phyloP scores from a whole-genome alignment of 2,888 invertebrate species.

The Leucania comma region DNA sequence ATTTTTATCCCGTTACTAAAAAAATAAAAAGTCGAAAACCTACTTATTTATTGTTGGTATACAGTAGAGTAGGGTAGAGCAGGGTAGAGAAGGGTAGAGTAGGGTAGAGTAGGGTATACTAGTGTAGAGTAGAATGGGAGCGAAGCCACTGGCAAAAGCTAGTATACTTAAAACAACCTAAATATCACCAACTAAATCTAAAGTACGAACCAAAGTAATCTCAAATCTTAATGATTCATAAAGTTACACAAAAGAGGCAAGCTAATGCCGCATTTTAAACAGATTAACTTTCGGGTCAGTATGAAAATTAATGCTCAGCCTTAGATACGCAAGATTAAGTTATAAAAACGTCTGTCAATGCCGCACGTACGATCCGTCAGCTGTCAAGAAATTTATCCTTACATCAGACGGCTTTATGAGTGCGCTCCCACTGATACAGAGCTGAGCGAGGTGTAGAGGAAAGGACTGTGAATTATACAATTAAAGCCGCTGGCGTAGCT shows the following conservation, averaged over 20 bases:
- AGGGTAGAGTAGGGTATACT: no score
- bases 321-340: conserved; percentile 65
- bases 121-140: no score
- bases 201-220: conserved; percentile 22
- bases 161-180: conserved; percentile 1
- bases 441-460: no score
- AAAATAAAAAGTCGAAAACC: no score
- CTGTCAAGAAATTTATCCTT: conserved; percentile 56
- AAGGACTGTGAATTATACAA: no score
- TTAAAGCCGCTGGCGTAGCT: no score
- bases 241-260: conserved; percentile 38
- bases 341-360: conserved; percentile 63
- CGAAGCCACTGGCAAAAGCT: no score
- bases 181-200: conserved; percentile 1
- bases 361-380: conserved; percentile 58
- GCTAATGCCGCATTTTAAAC: conserved; percentile 57
- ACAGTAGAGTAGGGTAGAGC: no score
- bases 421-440: no score
- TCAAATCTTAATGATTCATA: conserved; percentile 37
- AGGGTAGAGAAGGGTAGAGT: no score
- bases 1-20: no score
- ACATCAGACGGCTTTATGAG: conserved; percentile 17
- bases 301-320: conserved; percentile 59
- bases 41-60: no score
- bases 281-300: conserved; percentile 65